Evolutionary conservation across 2,113 vertebrate genomes (phyloP), one percentile per base, ranked within the genome.

Genomic region (Telmatochromis sp.): DNA sequence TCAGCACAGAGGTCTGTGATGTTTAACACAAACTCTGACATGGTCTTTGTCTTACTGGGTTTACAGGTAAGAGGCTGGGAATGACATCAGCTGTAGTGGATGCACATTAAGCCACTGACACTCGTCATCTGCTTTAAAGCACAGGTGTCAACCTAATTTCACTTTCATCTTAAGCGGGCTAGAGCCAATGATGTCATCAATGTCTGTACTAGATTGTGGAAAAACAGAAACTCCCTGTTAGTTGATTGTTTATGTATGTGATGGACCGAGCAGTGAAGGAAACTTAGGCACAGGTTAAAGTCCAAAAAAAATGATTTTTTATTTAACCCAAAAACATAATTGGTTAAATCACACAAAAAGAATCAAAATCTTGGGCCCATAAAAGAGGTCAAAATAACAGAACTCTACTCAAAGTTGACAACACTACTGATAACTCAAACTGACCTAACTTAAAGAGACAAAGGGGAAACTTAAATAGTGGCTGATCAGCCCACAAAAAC

Each of bases 261-360:
- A 42, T 42, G 40, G 11, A 42, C 40, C 11, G 11, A 42, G 40
- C 11, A 42, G 40, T 42, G 40, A 42, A 42, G 40, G 40, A 42
- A 42, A 40, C 40, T 12, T 40, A 40, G 0, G 1, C 40, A 12
- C 40, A 2, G 40, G 11, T 40, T 40, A 40, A 40, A 40, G 11
- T 12, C 37, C 37, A 40, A 40, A 40, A 40, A 37, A 40, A 11
- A 11, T 3, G 0, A 5, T 40, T 40, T 40, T 40, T 40, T 40
- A 5, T 40, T 40, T 40, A 40, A 12, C 5, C 37, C 10, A 40
- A 12, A 37, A 40, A 37, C 2, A 37, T 37, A 37, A 40, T 40
- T 40, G 0, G 37, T 5, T 40, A 40, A 40, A 10, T 4, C 2
- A 28, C 2, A 10, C 4, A 0, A 40, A 40, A 40, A 40, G 37